These are phyloP conservation scores for Sarcoramphus papa DNA, from an alignment of 2,797 vertebrate species.

Conservation along the genomic window DNA sequence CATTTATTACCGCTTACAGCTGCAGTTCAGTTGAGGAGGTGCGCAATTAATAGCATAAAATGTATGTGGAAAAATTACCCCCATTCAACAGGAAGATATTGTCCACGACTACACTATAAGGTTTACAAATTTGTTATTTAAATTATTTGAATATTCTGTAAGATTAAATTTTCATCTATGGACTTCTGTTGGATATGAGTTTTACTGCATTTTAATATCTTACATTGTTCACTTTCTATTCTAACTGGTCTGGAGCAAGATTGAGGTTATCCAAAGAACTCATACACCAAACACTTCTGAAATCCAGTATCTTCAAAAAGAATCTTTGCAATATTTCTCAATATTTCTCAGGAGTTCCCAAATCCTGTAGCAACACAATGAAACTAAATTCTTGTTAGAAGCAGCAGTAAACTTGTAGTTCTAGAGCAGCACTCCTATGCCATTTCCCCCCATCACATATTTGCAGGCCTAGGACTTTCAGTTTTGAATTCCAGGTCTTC, in stretches of 20 bases:
- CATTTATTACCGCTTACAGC: neutral
- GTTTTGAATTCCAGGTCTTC: neutral
- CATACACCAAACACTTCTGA: neutral
- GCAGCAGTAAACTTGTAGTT: neutral
- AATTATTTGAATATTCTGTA: neutral
- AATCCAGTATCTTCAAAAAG: neutral
- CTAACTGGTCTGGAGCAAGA: neutral
- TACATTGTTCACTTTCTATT: neutral
- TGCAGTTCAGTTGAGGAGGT: slow-evolving; percentile 5
- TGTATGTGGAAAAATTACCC: neutral
- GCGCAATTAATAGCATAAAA: neutral
- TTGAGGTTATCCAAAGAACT: neutral
- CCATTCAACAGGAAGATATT: neutral
- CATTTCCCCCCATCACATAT: neutral
- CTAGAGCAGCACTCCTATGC: neutral
- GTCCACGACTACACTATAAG: neutral
- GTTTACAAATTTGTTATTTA: slow-evolving; percentile 6
- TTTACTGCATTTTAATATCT: neutral
- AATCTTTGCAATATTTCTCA: neutral
- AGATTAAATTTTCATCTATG: neutral
- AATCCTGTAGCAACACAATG: neutral
- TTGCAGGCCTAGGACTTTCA: neutral
- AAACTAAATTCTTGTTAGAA: neutral
- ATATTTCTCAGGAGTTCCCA: neutral
- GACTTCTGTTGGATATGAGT: neutral